Conservation (phyloP, 2,888 invertebrate genomes). For the Caenorhabditis wallacei region DNA sequence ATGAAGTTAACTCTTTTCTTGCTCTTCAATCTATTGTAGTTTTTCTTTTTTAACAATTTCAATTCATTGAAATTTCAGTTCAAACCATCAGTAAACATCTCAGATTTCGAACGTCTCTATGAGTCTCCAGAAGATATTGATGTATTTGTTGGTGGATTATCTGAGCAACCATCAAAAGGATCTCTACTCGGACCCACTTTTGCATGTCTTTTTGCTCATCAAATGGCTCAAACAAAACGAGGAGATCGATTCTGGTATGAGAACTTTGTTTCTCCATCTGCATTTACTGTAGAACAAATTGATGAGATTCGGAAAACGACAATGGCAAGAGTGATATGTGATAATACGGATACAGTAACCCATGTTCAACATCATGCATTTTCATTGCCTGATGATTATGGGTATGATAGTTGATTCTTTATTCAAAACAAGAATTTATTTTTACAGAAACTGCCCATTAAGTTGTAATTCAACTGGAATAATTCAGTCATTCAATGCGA, state of each 20-base stretch:
- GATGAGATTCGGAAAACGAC: slow-evolving; percentile 80
- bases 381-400: slow-evolving; percentile 80
- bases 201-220: slow-evolving; percentile 81
- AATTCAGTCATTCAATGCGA: slow-evolving; percentile 72
- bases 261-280: slow-evolving; percentile 82
- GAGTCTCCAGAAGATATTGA: slow-evolving; percentile 81
- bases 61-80: slow-evolving; percentile 60
- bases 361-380: slow-evolving; percentile 80
- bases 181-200: slow-evolving; percentile 82
- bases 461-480: slow-evolving; percentile 77
- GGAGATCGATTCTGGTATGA: slow-evolving; percentile 84
- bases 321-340: slow-evolving; percentile 81
- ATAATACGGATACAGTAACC: slow-evolving; percentile 80
- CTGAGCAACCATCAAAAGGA: slow-evolving; percentile 78
- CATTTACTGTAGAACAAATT: slow-evolving; percentile 81
- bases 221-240: slow-evolving; percentile 77
- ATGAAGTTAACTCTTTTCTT: slow-evolving; percentile 65
- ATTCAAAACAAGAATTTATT: background rate
- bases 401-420: slow-evolving; percentile 63
- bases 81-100: slow-evolving; percentile 62
- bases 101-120: slow-evolving; percentile 66
- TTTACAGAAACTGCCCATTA: slow-evolving; percentile 80
- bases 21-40: slow-evolving; percentile 61
- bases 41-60: background rate
- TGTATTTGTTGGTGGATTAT: slow-evolving; percentile 81